These are phyloP conservation scores for Lagopus muta DNA, from an alignment of 2,113 vertebrate genomes.

Conservation along the genomic window DNA sequence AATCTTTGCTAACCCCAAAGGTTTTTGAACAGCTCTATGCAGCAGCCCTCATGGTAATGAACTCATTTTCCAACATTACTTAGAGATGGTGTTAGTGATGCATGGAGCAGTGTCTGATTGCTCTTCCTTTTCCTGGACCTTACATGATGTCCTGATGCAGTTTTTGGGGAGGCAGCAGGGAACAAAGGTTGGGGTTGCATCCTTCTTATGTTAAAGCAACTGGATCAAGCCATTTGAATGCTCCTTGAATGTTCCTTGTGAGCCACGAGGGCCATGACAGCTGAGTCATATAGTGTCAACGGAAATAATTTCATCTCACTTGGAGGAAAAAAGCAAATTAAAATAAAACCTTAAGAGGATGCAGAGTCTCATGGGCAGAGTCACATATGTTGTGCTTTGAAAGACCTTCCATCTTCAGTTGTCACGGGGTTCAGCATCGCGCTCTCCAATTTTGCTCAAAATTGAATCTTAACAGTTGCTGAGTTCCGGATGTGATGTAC, in stretches of 20 bases:
- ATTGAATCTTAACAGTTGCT: background rate
- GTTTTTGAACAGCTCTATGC: background rate
- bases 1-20: constrained; percentile 3
- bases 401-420: background rate
- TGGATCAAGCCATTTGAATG: background rate
- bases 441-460: background rate
- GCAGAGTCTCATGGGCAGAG: background rate
- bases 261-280: background rate
- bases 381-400: background rate
- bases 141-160: fast-evolving
- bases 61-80: background rate
- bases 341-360: background rate
- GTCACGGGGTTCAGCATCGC: background rate
- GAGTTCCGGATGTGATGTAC: background rate
- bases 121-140: background rate
- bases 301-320: background rate
- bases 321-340: background rate
- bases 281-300: background rate
- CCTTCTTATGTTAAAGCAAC: background rate
- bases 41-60: background rate
- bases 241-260: background rate
- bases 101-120: fast-evolving
- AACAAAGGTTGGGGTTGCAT: background rate
- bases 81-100: background rate
- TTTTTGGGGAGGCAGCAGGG: background rate